phyloP scores from a whole-genome alignment of 2,113 vertebrate genomes.

The Catharus minimus region DNA sequence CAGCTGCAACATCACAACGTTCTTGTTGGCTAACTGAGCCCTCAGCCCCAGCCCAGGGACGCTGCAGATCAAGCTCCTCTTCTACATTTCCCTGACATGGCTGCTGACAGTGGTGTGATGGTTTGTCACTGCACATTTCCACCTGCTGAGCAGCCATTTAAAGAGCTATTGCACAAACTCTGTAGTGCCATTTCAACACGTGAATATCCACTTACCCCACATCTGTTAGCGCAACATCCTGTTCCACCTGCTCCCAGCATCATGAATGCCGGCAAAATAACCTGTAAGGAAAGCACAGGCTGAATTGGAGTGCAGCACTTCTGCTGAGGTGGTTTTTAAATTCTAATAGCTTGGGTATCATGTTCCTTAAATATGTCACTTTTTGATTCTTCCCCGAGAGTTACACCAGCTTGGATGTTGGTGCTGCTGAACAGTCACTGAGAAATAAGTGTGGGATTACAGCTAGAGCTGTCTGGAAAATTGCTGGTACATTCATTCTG shows the following conservation, averaged over 20 bases:
- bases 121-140: neutral
- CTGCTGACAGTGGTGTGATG: neutral
- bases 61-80: conserved; percentile 25
- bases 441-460: neutral
- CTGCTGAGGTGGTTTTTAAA: neutral
- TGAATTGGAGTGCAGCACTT: neutral
- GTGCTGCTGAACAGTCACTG: neutral
- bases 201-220: conserved; percentile 56
- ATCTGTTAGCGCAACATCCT: conserved; percentile 70
- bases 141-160: conserved; percentile 21
- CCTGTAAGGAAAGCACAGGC: conserved; percentile 42
- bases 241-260: conserved; percentile 65
- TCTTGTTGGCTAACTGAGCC: neutral
- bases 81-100: neutral
- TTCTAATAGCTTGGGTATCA: neutral
- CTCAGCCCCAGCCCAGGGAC: neutral
- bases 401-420: neutral
- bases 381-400: neutral
- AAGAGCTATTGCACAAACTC: neutral
- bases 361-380: neutral
- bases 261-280: conserved; percentile 64
- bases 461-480: neutral
- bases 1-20: neutral
- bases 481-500: neutral
- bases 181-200: neutral